Percentiles rank a stretch among this genome's conserved stretches.
Conservation (phyloP, 2,888 invertebrate species). For the Molorchus minor region DNA sequence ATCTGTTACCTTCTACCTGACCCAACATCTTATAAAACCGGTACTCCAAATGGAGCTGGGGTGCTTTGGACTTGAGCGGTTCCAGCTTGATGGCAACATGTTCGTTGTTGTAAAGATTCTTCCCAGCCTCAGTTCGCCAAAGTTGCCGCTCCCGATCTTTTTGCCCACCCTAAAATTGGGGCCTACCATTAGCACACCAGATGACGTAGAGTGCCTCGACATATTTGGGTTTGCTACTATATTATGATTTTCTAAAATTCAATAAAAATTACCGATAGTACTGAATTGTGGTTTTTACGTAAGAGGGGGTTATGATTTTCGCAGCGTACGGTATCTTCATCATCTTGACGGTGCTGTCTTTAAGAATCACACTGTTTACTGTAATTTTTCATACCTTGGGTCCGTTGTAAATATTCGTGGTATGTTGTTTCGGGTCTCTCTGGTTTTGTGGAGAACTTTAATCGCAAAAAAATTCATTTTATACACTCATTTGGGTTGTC, state of each 20-base stretch:
- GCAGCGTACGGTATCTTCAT: slow-evolving; percentile 42
- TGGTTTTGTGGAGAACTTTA: slow-evolving; percentile 44
- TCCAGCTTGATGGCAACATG: slow-evolving; percentile 99
- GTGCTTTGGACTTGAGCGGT: slow-evolving; percentile 99
- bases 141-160: slow-evolving; percentile 99
- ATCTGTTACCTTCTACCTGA: slow-evolving; percentile 91
- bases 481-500: slow-evolving; percentile 31
- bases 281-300: slow-evolving; percentile 32
- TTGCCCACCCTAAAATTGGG: slow-evolving; percentile 99
- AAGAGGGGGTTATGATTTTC: slow-evolving; percentile 17
- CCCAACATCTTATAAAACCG: slow-evolving; percentile 99
- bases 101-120: slow-evolving; percentile 99
- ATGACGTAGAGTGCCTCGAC: slow-evolving; percentile 85
- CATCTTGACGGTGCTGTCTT: slow-evolving; percentile 27
- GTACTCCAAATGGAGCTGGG: slow-evolving; percentile 99
- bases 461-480: slow-evolving; percentile 49
- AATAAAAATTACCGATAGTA: slow-evolving; percentile 43
- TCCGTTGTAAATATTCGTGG: slow-evolving; percentile 12
- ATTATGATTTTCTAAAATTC: slow-evolving; percentile 41
- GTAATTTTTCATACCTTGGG: slow-evolving; percentile 31
- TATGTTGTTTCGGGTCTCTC: slow-evolving; percentile 28
- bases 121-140: slow-evolving; percentile 98
- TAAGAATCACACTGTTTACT: background rate
- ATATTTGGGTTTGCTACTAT: slow-evolving; percentile 59
- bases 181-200: slow-evolving; percentile 97